These are phyloP conservation scores for Acrobasis consociella DNA, from an alignment of 2,888 invertebrate species.

Conservation along the genomic window DNA sequence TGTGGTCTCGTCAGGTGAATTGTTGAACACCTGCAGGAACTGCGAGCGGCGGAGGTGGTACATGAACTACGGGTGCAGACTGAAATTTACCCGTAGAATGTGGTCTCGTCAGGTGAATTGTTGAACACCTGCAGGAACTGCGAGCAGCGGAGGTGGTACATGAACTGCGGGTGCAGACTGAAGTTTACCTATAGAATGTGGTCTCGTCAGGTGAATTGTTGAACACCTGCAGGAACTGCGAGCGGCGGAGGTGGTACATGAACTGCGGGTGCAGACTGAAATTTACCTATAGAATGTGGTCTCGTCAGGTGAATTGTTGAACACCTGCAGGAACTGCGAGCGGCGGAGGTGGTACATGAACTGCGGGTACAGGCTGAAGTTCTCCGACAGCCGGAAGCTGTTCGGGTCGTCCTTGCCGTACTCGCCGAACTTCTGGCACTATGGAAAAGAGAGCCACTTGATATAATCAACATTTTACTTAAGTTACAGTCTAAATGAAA, in stretches of 20 bases:
- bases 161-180: slow-evolving; percentile 97
- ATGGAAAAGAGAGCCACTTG: slow-evolving; percentile 28
- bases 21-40: slow-evolving; percentile 99
- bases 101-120: slow-evolving; percentile 99
- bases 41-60: slow-evolving; percentile 99
- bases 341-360: slow-evolving; percentile 99
- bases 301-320: slow-evolving; percentile 99
- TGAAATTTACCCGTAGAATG: slow-evolving; percentile 49
- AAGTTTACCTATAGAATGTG: slow-evolving; percentile 93
- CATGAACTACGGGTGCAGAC: slow-evolving; percentile 99
- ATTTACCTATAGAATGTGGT: slow-evolving; percentile 96
- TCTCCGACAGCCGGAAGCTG: slow-evolving; percentile 97
- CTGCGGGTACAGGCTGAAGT: slow-evolving; percentile 99
- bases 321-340: slow-evolving; percentile 99
- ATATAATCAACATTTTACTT: neutral
- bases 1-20: slow-evolving; percentile 99
- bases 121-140: slow-evolving; percentile 99
- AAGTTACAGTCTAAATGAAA: too few species aligned
- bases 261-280: slow-evolving; percentile 89
- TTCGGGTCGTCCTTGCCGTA: slow-evolving; percentile 98
- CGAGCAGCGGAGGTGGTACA: slow-evolving; percentile 99
- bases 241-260: slow-evolving; percentile 99
- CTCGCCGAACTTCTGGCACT: slow-evolving; percentile 99
- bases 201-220: slow-evolving; percentile 99
- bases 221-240: slow-evolving; percentile 99